Evolutionary conservation across 2,113 vertebrate species (phyloP).

Genomic region (Albula goreensis): DNA sequence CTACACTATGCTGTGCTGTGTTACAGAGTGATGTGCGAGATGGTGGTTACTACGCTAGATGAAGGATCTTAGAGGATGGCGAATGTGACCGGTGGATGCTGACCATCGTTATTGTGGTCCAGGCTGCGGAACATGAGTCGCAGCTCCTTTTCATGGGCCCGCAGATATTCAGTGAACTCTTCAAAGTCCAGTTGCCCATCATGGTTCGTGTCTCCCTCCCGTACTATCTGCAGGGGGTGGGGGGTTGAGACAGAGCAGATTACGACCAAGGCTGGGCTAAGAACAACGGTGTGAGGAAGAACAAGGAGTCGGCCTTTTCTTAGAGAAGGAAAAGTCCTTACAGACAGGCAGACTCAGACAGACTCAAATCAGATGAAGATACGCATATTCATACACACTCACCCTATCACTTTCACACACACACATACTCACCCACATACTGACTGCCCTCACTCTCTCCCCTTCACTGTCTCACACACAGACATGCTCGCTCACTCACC

Average conservation of each 20-base stretch:
- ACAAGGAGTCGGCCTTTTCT: background rate
- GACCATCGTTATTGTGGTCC: constrained; percentile 82
- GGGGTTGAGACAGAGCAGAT: background rate
- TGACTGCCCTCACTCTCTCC: background rate
- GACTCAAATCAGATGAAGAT: background rate
- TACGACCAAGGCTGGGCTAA: background rate
- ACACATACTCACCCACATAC: constrained; percentile 23
- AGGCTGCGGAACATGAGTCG: constrained; percentile 78
- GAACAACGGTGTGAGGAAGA: background rate
- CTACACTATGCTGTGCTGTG: too few relatives aligned
- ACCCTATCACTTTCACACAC: too few relatives aligned
- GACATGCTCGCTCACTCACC: too few relatives aligned
- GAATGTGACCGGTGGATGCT: background rate
- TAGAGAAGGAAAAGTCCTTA: background rate
- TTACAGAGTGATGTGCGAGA: too few relatives aligned
- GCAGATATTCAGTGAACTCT: constrained; percentile 78
- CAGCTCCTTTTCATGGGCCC: constrained; percentile 76
- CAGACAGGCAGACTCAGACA: too few relatives aligned
- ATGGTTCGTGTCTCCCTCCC: constrained; percentile 62
- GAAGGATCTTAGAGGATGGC: background rate
- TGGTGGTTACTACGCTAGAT: too few relatives aligned
- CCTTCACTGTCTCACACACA: background rate
- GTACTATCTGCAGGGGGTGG: constrained; percentile 56
- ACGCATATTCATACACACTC: background rate
- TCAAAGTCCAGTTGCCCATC: constrained; percentile 76